Base-by-base conservation (phyloP, 2,797 vertebrate species). In the Eremophila alpestris region DNA sequence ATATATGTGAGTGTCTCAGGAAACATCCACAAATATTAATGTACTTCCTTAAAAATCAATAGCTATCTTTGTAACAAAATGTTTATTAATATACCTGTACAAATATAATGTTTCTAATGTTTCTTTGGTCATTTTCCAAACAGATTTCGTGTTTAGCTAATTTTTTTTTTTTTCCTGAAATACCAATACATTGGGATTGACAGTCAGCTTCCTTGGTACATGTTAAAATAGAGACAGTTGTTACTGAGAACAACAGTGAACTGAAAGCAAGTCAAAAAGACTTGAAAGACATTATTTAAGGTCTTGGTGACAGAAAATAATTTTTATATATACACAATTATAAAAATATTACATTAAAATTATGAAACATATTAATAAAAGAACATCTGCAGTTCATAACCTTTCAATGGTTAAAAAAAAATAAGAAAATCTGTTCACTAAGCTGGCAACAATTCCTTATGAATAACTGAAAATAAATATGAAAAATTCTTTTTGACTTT, bases 181-280 rank as follows among this genome's bases (percentile, higher is more conserved):
- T 86, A 27, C 20, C 16, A 45, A 21, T 60, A 82, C 63, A 65
- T 23, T 77, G 23, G 21, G 22, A 75, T n/a, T 94, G 63, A 92
- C 48, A 93, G n/a, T 16, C 69, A 95, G 24, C 3, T 49, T 85
- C 60, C 17, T 87, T 73, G 43, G 82, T 83, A 82, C 32, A 56
- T 90, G 24, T 89, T 96, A 87, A 96, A 96, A 86, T n/a, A 87
- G 32, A 96, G 27, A 6, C 38, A 94, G 32, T 89, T 97, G 77
- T 92, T 96, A 60, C 26, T 76, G 30, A 83, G 52, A 94, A 68
- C 7, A 77, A 29, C 12, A 79, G 24, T 89, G 92, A 91, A 93
- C 58, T 92, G 70, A 85, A 87, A 94, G 20, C 24, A 93, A 97
- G 46, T 87, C 52, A 94, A 85, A 60, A 89, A 60, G 81, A 92